Base-by-base conservation (phyloP, 2,797 vertebrate species). In the Halcyon smyrnensis region DNA sequence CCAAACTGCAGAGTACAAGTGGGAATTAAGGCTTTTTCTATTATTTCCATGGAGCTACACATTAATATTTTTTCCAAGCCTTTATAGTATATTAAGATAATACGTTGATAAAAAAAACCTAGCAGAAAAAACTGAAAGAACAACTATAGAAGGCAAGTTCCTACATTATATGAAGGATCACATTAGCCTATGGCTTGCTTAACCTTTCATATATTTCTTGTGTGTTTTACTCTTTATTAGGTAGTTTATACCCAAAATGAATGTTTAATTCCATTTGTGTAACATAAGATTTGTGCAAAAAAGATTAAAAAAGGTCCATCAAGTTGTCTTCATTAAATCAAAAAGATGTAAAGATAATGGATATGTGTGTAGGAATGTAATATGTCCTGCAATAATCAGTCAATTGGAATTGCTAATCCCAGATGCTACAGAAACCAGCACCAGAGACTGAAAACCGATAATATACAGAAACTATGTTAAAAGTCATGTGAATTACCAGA, bases 1-100 rank as follows among this genome's bases (percentile, higher is more conserved):
- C 14, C 28, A 48, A 59, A 13, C 24, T 76, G 53, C 63, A 30
- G 27, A 39, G 28, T 8, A n/a, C 0, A 0, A 23, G 12, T 54
- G 34, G 27, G 37, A 62, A 20, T 81, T 51, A 30, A 36, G 9
- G 3, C n/a, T 64, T 23, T 46, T 80, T 56, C 45, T 71, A 1
- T 37, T 50, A 19, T 50, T 89, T 69, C 25, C 14, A 27, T 20
- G 20, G 15, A 15, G 32, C n/a, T 56, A 14, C 24, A 20, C 4
- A 23, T 69, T 32, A 64, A 34, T 4, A 16, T 63, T 85, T 79
- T 82, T 28, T 36, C 36, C 23, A 5, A 28, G 48, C 3, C 21
- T 67, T 74, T 15, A 9, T 30, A 67, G 20, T 15, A 15, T 11
- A 24, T 45, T 82, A 65, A 48, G 12, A 6, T 12, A 36, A 17